phyloP scores from a whole-genome alignment of 1,140 invertebrate genomes.

The Magallana ariakensis region DNA sequence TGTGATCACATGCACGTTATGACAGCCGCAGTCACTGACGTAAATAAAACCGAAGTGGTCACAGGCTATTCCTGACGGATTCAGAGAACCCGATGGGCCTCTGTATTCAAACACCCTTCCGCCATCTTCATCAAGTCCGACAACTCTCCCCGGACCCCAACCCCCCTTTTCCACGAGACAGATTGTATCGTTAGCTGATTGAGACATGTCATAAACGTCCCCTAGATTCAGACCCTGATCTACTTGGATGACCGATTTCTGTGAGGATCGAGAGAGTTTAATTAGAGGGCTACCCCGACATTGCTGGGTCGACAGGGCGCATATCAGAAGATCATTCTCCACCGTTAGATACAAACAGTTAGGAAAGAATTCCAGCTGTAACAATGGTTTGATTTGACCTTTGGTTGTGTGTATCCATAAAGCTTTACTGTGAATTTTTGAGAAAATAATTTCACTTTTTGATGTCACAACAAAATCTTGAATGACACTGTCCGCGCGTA shows the following conservation, averaged over 20 bases:
- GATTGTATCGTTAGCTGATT: constrained; percentile 2
- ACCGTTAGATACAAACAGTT: neutral
- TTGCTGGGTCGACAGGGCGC: neutral
- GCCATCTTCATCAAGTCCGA: neutral
- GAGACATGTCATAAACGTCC: constrained; percentile 13
- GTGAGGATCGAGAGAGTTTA: neutral
- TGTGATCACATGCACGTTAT: constrained; percentile 27
- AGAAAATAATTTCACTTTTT: constrained; percentile 32
- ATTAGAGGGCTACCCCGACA: neutral
- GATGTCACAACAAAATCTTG: constrained; percentile 32
- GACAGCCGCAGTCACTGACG: neutral
- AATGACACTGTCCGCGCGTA: neutral
- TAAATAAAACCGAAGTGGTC: constrained; percentile 29
- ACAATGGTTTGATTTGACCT: neutral
- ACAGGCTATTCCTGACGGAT: constrained; percentile 40
- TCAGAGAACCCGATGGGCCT: neutral
- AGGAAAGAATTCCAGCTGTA: neutral
- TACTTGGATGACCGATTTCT: neutral
- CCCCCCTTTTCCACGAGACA: constrained; percentile 27
- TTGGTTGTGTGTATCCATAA: neutral
- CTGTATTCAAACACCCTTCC: neutral
- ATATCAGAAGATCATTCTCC: constrained; percentile 16
- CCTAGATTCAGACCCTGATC: neutral
- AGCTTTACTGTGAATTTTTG: neutral
- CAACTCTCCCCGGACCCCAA: constrained; percentile 19